Base-by-base conservation (phyloP, 2,888 invertebrate genomes). In the Tiliacea citrago region DNA sequence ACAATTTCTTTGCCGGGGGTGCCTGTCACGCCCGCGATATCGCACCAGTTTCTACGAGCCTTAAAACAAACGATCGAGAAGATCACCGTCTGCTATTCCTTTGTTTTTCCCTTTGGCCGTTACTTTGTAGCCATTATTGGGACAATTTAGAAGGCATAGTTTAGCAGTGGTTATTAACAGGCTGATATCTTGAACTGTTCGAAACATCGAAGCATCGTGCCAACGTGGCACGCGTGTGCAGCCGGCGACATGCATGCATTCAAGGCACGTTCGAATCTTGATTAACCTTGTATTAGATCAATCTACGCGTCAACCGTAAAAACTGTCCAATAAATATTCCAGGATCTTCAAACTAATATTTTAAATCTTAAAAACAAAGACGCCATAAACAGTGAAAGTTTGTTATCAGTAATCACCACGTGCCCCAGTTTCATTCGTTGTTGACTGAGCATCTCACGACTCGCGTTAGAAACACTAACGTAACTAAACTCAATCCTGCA, bases 401-500 rank as follows among this genome's bases (percentile, higher is more conserved):
- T 13, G 10, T 81, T 66, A 75, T 78, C 81, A 81, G 55, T 35
- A 49, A 81, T 66, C 49, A 81, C 7, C 51, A 39, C 35, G 21
- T 55, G 81, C 18, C 81, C 65, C 66, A 81, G 75, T 81, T 81
- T 24, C 49, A 6, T n/a, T 18, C 12, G 75, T 45, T 61, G 75
- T 79, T 79, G 79, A 51, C 73, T 10, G 16, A 72, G 55, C 55
- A 60, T 66, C 81, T 58, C 16, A 49, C 39, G 47, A 18, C 63
- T 53, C 51, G 24, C 29, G 29, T n/a, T 65, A 24, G 42, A 13
- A 42, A 55, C 75, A 58, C 60, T 49, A 49, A 29, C 65, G 65
- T 58, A 45, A 47, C 39, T 58, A n/a, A 16, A 70, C 13, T 53
- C 61, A 61, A 29, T 62, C 1, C 58, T 58, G 47, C 53, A 29